These are phyloP conservation scores for Holothuria scabra DNA, from an alignment of 53 echinoderm and acorn worm species.

Conservation along the genomic window DNA sequence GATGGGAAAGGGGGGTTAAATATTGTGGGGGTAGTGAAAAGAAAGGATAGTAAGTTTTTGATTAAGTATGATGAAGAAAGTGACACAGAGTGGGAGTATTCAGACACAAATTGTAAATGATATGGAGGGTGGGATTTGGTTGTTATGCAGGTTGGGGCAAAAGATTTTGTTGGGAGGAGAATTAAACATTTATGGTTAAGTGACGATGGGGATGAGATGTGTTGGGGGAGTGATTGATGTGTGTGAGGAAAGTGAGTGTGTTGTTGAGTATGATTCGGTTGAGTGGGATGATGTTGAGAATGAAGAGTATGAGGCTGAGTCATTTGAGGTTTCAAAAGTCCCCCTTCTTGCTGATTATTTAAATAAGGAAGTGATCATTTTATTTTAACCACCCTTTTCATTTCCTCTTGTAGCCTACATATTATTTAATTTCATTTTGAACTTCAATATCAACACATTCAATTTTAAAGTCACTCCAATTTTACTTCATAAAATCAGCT, in stretches of 20 bases:
- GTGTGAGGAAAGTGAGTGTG: not conserved
- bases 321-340: not conserved
- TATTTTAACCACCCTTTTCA: not conserved
- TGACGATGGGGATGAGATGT: not conserved
- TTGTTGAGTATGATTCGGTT: conserved; percentile 7
- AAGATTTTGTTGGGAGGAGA: not conserved
- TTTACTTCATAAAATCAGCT: no score
- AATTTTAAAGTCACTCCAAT: no score
- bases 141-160: not conserved
- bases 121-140: not conserved
- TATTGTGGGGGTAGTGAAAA: not conserved
- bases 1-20: not conserved
- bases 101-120: not conserved
- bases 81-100: not conserved
- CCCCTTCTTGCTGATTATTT: not conserved
- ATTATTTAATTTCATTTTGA: no score
- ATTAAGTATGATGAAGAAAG: not conserved
- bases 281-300: not conserved
- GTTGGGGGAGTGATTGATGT: conserved; percentile 39
- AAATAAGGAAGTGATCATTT: not conserved
- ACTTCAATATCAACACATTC: no score
- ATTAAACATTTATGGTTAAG: not conserved
- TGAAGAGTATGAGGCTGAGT: not conserved
- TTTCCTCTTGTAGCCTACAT: no score
- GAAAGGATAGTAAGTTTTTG: not conserved